A percentile compares a stretch with the other conserved stretches of the same genome.
phyloP scores from a whole-genome alignment of 2,888 invertebrate genomes.

The Nesidiocoris tenuis region DNA sequence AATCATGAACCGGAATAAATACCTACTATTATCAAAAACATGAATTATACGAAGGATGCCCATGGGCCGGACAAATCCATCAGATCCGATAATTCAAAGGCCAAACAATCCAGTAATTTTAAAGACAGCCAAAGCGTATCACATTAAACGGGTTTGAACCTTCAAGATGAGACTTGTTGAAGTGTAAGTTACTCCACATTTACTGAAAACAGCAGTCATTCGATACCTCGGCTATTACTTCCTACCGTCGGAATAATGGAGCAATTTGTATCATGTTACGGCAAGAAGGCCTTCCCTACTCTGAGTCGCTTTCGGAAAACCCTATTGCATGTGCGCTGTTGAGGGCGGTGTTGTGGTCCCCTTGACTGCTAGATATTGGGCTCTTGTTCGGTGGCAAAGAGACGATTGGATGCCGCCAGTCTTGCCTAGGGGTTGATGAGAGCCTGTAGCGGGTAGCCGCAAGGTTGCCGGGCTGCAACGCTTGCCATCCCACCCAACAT shows the following conservation, averaged over 20 bases:
- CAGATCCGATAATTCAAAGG: too few species aligned
- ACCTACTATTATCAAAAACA: too few species aligned
- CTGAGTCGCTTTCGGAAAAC: not conserved
- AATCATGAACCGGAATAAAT: too few species aligned
- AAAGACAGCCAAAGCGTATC: too few species aligned
- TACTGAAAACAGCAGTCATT: conserved; percentile 27
- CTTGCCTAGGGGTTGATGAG: conserved; percentile 18
- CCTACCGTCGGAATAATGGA: conserved; percentile 35
- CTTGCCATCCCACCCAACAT: too few species aligned
- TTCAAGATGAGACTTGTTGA: not conserved
- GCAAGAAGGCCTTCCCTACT: not conserved
- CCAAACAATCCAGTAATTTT: too few species aligned
- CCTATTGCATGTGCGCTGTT: conserved; percentile 15
- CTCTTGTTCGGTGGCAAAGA: conserved; percentile 20
- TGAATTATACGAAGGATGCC: too few species aligned
- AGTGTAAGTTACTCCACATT: conserved; percentile 9
- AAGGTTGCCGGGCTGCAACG: too few species aligned
- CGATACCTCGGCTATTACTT: conserved; percentile 36
- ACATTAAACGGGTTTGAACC: too few species aligned
- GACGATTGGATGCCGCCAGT: not conserved
- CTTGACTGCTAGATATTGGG: conserved; percentile 34
- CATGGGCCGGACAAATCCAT: too few species aligned
- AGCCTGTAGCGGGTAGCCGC: conserved; percentile 35
- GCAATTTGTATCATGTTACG: conserved; percentile 38
- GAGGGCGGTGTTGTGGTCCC: conserved; percentile 37